Evolutionary conservation across 2,888 invertebrate genomes (phyloP).

Genomic region (Aradus depressus): DNA sequence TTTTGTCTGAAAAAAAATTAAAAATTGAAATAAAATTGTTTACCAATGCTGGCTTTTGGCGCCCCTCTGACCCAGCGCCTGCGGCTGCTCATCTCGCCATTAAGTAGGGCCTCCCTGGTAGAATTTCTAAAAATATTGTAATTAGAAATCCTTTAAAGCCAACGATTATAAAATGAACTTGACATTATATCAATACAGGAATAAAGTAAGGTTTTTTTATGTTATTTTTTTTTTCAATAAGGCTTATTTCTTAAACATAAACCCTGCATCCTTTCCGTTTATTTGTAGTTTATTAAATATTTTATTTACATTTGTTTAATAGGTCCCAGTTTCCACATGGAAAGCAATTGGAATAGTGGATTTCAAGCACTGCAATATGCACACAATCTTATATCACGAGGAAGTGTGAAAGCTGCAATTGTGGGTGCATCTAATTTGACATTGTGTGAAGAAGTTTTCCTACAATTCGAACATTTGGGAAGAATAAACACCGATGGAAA

Average conservation of each 20-base stretch:
- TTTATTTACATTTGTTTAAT: slow-evolving; percentile 2
- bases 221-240: not conserved
- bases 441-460: slow-evolving; percentile 64
- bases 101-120: too few relatives aligned
- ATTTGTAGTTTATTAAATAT: not conserved
- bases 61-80: too few relatives aligned
- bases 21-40: too few relatives aligned
- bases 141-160: not conserved
- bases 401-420: slow-evolving; percentile 44
- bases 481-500: slow-evolving; percentile 72
- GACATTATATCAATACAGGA: not conserved
- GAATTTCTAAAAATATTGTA: too few relatives aligned
- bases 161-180: not conserved
- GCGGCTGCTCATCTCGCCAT: too few relatives aligned
- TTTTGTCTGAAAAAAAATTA: too few relatives aligned
- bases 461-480: slow-evolving; percentile 63
- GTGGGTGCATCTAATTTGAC: slow-evolving; percentile 47
- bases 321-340: slow-evolving; percentile 44
- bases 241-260: too few relatives aligned
- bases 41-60: too few relatives aligned
- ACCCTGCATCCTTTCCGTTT: not conserved
- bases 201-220: not conserved
- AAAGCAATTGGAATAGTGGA: slow-evolving; percentile 55
- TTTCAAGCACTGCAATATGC: slow-evolving; percentile 48
- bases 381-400: slow-evolving; percentile 35